Conservation (phyloP, 1,140 invertebrate genomes). For the Myzus persicae region DNA sequence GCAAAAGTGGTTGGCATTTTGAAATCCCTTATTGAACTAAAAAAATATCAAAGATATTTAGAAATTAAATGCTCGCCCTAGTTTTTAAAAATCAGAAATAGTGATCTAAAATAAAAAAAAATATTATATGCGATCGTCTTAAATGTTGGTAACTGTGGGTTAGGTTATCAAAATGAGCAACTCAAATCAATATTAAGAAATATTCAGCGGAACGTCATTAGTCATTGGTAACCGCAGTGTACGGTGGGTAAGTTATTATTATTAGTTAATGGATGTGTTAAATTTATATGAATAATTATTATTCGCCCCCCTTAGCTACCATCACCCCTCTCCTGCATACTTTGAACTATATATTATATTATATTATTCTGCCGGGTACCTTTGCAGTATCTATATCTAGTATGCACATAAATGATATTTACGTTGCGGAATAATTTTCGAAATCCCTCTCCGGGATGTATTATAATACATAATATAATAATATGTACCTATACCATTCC, state of each 20-base stretch:
- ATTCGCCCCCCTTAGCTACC: neutral
- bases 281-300: neutral
- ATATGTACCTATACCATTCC: neutral
- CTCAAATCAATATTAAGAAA: too few relatives aligned
- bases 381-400: neutral
- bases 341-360: neutral
- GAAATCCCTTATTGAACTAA: too few relatives aligned
- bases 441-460: neutral
- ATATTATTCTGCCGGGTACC: neutral
- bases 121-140: too few relatives aligned
- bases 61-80: too few relatives aligned
- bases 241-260: neutral
- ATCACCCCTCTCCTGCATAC: neutral
- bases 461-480: neutral
- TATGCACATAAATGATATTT: neutral
- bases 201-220: neutral
- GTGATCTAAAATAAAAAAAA: too few relatives aligned
- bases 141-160: too few relatives aligned
- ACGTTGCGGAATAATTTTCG: neutral
- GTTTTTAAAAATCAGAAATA: too few relatives aligned
- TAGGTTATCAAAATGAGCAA: too few relatives aligned
- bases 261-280: neutral
- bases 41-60: too few relatives aligned
- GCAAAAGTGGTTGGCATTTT: too few relatives aligned
- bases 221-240: neutral